A percentile compares a stretch with the other conserved stretches of the same genome.
Conservation (phyloP, 2,113 vertebrate species). For the Dicrurus megarhynchus region DNA sequence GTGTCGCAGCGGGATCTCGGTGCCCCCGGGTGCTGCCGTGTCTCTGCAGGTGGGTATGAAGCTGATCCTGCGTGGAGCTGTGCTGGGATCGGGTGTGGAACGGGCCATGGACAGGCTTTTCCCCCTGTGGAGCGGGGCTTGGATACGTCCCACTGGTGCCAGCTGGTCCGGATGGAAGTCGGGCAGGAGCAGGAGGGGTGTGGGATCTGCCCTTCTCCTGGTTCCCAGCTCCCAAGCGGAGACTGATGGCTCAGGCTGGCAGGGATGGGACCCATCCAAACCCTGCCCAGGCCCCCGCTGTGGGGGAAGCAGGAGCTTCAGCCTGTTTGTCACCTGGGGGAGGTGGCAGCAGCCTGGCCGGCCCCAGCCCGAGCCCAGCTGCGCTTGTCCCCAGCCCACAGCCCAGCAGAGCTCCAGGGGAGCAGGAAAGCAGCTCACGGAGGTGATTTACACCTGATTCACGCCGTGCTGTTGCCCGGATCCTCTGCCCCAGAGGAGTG, state of each 20-base stretch:
- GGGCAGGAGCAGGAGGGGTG: not conserved
- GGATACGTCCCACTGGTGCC: accelerated
- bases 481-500: not conserved
- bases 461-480: accelerated
- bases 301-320: accelerated
- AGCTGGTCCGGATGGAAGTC: accelerated
- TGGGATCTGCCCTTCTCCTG: not conserved
- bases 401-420: not conserved
- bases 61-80: accelerated
- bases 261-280: not conserved
- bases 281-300: not conserved
- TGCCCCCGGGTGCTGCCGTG: not conserved
- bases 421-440: not conserved
- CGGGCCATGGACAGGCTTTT: not conserved
- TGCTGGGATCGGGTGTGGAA: not conserved
- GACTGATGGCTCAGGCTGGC: not conserved
- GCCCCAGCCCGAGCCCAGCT: not conserved
- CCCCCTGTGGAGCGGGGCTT: accelerated
- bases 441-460: not conserved
- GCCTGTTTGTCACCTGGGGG: not conserved
- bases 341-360: not conserved
- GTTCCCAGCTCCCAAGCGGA: not conserved
- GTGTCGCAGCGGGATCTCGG: not conserved
- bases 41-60: accelerated
- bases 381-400: not conserved